Evolutionary conservation across 2,888 invertebrate genomes (phyloP).

Genomic region (Isotomurus palustris): DNA sequence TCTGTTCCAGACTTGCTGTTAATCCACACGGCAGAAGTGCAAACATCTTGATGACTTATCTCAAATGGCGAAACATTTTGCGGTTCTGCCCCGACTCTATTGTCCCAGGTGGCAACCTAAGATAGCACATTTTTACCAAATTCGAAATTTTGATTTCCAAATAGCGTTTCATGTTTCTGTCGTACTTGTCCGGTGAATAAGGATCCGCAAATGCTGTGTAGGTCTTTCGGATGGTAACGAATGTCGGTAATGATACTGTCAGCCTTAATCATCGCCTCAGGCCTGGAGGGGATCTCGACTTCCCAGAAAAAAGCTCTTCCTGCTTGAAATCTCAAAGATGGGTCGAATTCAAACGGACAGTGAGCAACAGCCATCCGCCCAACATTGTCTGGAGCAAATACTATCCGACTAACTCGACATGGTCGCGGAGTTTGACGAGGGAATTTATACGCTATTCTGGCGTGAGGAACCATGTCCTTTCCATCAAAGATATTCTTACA

Average conservation of each 20-base stretch:
- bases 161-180: too few relatives aligned
- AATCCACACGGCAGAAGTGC: slow-evolving; percentile 82
- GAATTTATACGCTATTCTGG: slow-evolving; percentile 74
- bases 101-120: slow-evolving; percentile 74
- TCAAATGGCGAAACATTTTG: slow-evolving; percentile 73
- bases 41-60: slow-evolving; percentile 81
- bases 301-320: slow-evolving; percentile 87
- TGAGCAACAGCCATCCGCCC: slow-evolving; percentile 79
- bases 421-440: slow-evolving; percentile 62
- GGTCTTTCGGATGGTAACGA: slow-evolving; percentile 78
- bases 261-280: slow-evolving; percentile 37
- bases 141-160: too few relatives aligned
- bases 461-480: slow-evolving; percentile 11
- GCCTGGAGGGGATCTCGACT: slow-evolving; percentile 58
- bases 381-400: slow-evolving; percentile 85
- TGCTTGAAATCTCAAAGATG: slow-evolving; percentile 60
- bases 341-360: slow-evolving; percentile 73
- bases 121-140: too few relatives aligned
- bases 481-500: neutral
- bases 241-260: slow-evolving; percentile 39
- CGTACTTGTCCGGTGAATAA: slow-evolving; percentile 57
- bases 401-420: slow-evolving; percentile 72
- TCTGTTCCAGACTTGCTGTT: slow-evolving; percentile 92
- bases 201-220: slow-evolving; percentile 62
- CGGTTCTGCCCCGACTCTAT: slow-evolving; percentile 74